A percentile compares a stretch with the other conserved stretches of the same genome.
These are phyloP conservation scores for Rhingia rostrata DNA, from an alignment of 2,888 invertebrate genomes.

Conservation along the genomic window DNA sequence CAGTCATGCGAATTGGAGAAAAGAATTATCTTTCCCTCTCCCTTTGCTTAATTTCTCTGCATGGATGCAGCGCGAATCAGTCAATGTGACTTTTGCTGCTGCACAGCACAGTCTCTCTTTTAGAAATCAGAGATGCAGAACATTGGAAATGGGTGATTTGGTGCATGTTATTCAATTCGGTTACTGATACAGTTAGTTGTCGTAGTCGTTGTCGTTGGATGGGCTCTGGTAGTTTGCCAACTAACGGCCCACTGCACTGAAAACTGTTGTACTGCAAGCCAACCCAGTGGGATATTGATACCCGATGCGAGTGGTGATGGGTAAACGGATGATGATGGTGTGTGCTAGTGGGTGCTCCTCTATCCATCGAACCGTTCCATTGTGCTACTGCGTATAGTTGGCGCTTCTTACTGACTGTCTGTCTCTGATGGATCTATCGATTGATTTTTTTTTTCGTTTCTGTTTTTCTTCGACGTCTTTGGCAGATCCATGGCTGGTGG, in stretches of 20 bases:
- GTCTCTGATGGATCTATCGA: constrained; percentile 24
- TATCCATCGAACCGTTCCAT: constrained; percentile 15
- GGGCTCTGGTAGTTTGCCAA: constrained; percentile 46
- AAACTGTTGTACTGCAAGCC: constrained; percentile 41
- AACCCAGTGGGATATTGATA: constrained; percentile 52
- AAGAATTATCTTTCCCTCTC: constrained; percentile 4
- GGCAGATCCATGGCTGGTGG: constrained; percentile 5
- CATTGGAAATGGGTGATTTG: constrained; percentile 74
- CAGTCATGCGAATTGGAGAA: constrained; percentile 36
- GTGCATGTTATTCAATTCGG: constrained; percentile 73
- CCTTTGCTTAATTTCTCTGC: constrained; percentile 23
- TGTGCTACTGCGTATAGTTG: constrained; percentile 35
- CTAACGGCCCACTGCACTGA: constrained; percentile 51
- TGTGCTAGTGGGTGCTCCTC: constrained; percentile 39
- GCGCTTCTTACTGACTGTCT: constrained; percentile 24
- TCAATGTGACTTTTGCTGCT: constrained; percentile 50
- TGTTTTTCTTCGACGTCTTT: constrained; percentile 7
- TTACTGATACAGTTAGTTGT: constrained; percentile 72
- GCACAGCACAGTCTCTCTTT: constrained; percentile 20
- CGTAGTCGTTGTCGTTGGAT: constrained; percentile 49
- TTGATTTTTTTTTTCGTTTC: constrained; percentile 7
- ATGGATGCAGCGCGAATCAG: constrained; percentile 36
- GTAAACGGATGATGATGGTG: constrained; percentile 4
- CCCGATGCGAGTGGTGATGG: constrained; percentile 11
- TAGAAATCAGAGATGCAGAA: constrained; percentile 73